Evolutionary conservation across 2,888 invertebrate genomes (phyloP).

Genomic region (Caenorhabditis wallacei): DNA sequence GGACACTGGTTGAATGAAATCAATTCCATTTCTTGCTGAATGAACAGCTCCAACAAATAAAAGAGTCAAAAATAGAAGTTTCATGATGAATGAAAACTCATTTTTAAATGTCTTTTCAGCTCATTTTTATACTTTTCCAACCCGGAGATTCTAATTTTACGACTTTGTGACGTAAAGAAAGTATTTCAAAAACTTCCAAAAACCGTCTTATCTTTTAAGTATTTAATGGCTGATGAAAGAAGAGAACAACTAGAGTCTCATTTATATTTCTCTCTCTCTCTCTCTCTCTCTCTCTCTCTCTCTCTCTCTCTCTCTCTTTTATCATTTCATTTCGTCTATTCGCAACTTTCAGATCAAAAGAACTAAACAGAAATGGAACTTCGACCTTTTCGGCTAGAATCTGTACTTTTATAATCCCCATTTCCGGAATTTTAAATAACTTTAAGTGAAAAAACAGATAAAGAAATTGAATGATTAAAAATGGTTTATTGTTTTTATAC

Average conservation of each 20-base stretch:
- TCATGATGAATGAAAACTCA: slow-evolving; percentile 5
- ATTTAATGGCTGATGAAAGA: slow-evolving; percentile 28
- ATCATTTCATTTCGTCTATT: background rate
- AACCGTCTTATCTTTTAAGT: slow-evolving; percentile 17
- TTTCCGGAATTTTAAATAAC: background rate
- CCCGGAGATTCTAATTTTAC: slow-evolving; percentile 43
- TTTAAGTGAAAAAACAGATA: background rate
- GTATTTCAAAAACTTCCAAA: slow-evolving; percentile 26
- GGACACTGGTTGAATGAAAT: slow-evolving; percentile 66
- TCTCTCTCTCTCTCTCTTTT: no score
- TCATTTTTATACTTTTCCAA: slow-evolving; percentile 1
- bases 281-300: no score
- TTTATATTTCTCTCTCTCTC: background rate
- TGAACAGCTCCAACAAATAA: slow-evolving; percentile 4
- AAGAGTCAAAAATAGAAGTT: slow-evolving; percentile 20
- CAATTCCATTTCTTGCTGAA: slow-evolving; percentile 42
- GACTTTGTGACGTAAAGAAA: slow-evolving; percentile 33
- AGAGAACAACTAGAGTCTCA: slow-evolving; percentile 26
- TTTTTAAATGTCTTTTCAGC: background rate
- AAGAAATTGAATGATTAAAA: background rate
- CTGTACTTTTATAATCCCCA: background rate
- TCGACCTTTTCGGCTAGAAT: slow-evolving; percentile 20
- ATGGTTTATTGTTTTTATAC: slow-evolving; percentile 13
- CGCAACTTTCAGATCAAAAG: slow-evolving; percentile 33
- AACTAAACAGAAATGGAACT: slow-evolving; percentile 12